Conservation (phyloP, 2,113 vertebrate species). For the Bubalus kerabau region DNA sequence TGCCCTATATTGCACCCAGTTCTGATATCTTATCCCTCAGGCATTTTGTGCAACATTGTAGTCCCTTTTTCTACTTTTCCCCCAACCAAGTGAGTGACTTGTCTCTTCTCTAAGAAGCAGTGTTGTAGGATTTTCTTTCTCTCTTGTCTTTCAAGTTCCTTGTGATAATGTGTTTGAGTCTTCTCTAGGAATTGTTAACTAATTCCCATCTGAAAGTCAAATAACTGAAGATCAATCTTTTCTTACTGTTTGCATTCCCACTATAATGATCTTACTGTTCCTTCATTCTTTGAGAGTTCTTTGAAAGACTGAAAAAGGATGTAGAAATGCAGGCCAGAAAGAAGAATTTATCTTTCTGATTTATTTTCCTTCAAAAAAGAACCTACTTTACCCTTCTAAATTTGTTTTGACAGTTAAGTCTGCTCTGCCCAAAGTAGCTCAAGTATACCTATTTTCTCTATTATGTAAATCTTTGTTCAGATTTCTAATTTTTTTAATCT, state of each 20-base stretch:
- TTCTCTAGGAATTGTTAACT: background rate
- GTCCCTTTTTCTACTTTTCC: background rate
- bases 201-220: background rate
- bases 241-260: background rate
- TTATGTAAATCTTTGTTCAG: background rate
- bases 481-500: background rate
- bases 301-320: background rate
- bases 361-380: background rate
- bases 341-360: background rate
- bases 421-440: background rate
- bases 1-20: background rate
- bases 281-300: background rate
- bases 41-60: accelerated
- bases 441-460: background rate
- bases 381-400: background rate
- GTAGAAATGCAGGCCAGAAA: background rate
- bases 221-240: background rate
- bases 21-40: background rate
- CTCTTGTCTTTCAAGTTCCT: background rate
- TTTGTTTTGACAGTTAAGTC: background rate
- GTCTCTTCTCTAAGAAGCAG: background rate
- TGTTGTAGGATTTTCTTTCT: background rate
- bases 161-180: background rate
- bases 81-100: background rate
- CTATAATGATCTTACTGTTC: background rate